Evolutionary conservation across 2,797 vertebrate species (phyloP).

Genomic region (Rhadinocentrus ornatus): DNA sequence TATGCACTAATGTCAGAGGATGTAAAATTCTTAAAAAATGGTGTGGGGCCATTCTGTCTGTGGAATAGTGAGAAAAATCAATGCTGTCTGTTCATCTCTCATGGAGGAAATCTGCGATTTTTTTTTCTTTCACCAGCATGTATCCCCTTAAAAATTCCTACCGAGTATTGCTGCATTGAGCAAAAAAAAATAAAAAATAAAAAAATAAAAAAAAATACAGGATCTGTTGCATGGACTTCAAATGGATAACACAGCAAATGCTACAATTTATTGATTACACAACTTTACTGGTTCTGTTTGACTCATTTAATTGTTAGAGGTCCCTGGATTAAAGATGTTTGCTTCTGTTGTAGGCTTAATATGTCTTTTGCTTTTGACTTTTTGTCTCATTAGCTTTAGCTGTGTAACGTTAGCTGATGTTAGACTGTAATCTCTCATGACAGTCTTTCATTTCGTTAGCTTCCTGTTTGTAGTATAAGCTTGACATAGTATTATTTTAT

Average conservation of each 20-base stretch:
- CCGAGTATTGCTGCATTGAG: background rate
- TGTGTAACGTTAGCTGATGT: background rate
- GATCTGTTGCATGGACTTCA: background rate
- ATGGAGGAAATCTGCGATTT: conserved; percentile 42
- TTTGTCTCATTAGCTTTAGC: background rate
- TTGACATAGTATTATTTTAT: background rate
- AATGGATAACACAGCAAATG: background rate
- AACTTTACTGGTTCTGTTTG: background rate
- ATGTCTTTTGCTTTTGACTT: background rate
- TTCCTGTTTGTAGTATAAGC: background rate
- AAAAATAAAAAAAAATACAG: background rate
- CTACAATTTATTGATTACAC: background rate
- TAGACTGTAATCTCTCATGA: background rate
- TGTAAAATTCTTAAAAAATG: conserved; percentile 13
- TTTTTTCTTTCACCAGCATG: background rate
- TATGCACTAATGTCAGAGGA: conserved; percentile 11
- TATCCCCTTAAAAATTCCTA: background rate
- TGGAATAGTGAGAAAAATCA: conserved; percentile 34
- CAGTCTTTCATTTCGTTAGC: background rate
- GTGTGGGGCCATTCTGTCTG: conserved; percentile 10
- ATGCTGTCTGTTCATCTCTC: conserved; percentile 12
- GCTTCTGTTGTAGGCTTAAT: background rate
- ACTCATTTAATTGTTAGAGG: background rate
- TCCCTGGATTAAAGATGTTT: background rate
- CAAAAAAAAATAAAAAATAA: background rate